Evolutionary conservation across 2,888 invertebrate species (phyloP), one percentile per base, ranked within the genome.

Genomic region (Cephus pulcher): DNA sequence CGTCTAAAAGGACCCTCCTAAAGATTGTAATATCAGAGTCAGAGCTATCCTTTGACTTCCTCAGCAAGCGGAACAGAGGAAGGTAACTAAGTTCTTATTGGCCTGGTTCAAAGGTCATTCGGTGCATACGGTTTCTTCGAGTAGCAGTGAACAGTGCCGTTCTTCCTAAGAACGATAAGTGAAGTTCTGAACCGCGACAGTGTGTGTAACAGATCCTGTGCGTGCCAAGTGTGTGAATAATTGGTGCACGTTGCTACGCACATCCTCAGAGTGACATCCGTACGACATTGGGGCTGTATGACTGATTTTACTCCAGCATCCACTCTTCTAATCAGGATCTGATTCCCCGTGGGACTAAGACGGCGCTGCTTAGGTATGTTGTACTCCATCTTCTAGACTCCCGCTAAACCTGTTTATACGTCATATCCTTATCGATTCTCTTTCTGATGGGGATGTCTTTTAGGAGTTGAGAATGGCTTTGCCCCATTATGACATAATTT

Each of bases 221-320:
- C 23, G 56, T 56, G 56, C 56, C 23, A 56, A 56, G 56, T 56
- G 56, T 56, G 56, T 56, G 56, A 15, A 56, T 23, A 56, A 56
- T 75, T 75, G 76, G 78, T 80, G 79, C 78, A 81, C 80, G 80
- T 78, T 75, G 74, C 74, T 56, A 74, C 75, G 75, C 75, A 79
- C 78, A 79, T 81, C 79, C 78, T 80, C 83, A 78, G 82, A 77
- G 82, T 81, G 78, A 79, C 82, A 81, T 56, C 56, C 78, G 68
- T 73, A 80, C 80, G 81, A 84, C 82, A 79, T 83, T 82, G 82
- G 84, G 84, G 85, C 84, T 86, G 84, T 82, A 84, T 80, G 78
- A 83, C 85, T 81, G 82, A 86, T 83, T 84, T 86, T 68, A 82
- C 81, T 79, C 76, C 75, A 76, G 69, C 73, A 71, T 71, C 69